These are phyloP conservation scores for Rutpela maculata DNA, from an alignment of 2,888 invertebrate genomes.

Conservation along the genomic window DNA sequence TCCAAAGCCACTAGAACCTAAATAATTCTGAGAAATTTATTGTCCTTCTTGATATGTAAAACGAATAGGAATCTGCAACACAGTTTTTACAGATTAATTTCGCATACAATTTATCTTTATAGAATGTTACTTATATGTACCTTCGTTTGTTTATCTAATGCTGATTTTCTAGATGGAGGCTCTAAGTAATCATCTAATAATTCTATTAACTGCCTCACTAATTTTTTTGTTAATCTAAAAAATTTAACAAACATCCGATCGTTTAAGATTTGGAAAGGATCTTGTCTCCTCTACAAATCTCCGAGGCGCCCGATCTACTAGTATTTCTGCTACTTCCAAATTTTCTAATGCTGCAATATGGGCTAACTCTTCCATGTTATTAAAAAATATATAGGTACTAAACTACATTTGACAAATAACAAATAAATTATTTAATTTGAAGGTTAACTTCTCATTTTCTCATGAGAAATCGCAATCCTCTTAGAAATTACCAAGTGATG, in stretches of 20 bases:
- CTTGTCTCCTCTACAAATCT: conserved; percentile 14
- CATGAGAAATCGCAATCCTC: not conserved
- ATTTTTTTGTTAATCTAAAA: conserved; percentile 27
- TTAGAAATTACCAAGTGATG: not conserved
- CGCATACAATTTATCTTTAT: not conserved
- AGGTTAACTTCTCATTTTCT: conserved; percentile 10
- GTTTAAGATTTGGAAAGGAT: conserved; percentile 18
- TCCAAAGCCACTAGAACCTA: conserved; percentile 40
- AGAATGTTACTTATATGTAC: not conserved
- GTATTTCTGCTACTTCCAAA: conserved; percentile 32
- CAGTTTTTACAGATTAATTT: not conserved
- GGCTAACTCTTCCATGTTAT: no score
- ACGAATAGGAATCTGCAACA: not conserved
- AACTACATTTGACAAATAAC: no score
- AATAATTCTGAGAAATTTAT: conserved; percentile 1
- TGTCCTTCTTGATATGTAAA: not conserved
- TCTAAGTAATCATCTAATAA: conserved; percentile 13
- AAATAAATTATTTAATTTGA: no score
- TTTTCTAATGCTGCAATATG: conserved; percentile 17
- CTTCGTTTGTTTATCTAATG: conserved; percentile 33
- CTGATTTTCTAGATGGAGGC: conserved; percentile 30
- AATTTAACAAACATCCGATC: conserved; percentile 12
- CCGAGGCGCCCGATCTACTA: conserved; percentile 14
- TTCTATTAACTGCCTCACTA: conserved; percentile 15
- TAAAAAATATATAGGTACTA: no score